phyloP scores from a whole-genome alignment of 2,797 vertebrate genomes.

The Prionace glauca region DNA sequence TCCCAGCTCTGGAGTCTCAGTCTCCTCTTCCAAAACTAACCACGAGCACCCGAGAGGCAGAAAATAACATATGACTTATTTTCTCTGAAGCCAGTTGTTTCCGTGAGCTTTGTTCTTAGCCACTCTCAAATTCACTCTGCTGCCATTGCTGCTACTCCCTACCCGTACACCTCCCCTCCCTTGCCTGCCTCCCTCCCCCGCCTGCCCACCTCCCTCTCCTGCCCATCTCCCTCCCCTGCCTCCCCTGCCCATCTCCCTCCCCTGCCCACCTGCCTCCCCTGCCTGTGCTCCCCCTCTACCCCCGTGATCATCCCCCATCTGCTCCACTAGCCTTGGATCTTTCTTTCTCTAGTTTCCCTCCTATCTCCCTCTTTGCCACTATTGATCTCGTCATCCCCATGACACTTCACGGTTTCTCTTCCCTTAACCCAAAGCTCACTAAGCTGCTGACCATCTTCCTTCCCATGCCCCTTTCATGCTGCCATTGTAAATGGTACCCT shows the following conservation, averaged over 20 bases:
- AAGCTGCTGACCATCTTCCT: not conserved
- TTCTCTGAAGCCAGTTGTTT: not conserved
- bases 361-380: not conserved
- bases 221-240: no score
- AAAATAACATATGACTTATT: not conserved
- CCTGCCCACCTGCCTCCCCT: no score
- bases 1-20: not conserved
- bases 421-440: not conserved
- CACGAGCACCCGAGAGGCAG: not conserved
- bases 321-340: not conserved
- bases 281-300: no score
- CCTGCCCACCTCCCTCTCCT: no score
- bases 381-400: not conserved
- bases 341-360: not conserved
- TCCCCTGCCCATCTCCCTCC: no score
- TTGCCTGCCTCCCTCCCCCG: no score
- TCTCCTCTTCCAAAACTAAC: not conserved
- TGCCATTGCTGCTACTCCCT: not conserved
- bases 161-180: no score
- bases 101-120: not conserved
- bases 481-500: not conserved
- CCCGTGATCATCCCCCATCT: not conserved
- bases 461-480: not conserved
- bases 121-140: not conserved
- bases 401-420: not conserved